Percentiles rank a stretch among this genome's conserved stretches.
phyloP scores from a whole-genome alignment of 2,113 vertebrate species.

The Mohoua ochrocephala region DNA sequence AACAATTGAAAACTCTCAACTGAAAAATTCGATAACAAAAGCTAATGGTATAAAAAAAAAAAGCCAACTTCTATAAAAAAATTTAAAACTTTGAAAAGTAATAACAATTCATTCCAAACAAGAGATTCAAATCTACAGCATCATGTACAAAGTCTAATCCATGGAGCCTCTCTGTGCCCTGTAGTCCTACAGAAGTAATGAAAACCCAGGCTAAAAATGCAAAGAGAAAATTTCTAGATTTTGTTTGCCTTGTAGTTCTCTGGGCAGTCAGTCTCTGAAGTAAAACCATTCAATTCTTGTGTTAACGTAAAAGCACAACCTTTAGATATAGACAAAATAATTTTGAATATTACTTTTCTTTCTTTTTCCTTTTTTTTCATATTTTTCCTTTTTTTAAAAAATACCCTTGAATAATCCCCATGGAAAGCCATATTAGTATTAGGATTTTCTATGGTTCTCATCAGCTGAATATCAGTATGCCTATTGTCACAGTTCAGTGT shows the following conservation, averaged over 20 bases:
- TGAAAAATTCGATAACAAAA: background rate
- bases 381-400: background rate
- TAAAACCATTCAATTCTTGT: background rate
- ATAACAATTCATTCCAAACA: background rate
- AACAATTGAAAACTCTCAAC: background rate
- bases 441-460: background rate
- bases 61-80: background rate
- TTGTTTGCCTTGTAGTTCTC: background rate
- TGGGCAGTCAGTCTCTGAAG: background rate
- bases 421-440: background rate
- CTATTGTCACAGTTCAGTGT: background rate
- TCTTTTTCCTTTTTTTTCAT: background rate
- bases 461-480: conserved; percentile 4
- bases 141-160: background rate
- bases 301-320: background rate
- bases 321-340: background rate
- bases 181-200: background rate
- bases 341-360: background rate
- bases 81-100: background rate
- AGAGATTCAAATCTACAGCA: background rate
- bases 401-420: background rate
- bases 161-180: background rate
- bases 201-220: background rate
- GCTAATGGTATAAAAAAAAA: background rate
- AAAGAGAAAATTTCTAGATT: background rate